Percentiles rank a stretch among this genome's conserved stretches.
Evolutionary conservation across 2,113 vertebrate species (phyloP).

Genomic region (Gracilinanus agilis): DNA sequence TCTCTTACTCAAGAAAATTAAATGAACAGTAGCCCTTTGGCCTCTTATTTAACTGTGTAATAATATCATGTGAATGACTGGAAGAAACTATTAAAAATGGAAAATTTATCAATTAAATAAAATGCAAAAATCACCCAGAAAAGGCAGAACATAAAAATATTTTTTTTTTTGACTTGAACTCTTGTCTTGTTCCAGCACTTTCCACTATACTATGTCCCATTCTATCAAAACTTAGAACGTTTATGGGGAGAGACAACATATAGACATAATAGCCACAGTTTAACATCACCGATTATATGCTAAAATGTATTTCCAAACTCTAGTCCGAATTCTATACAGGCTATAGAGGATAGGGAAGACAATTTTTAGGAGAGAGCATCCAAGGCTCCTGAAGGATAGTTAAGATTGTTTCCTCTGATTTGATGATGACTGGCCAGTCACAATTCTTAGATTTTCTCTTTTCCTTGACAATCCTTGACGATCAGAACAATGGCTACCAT

Average conservation of each 20-base stretch:
- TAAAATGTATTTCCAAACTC: not conserved
- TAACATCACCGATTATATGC: not conserved
- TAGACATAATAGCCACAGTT: not conserved
- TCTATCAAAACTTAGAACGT: not conserved
- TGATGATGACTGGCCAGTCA: not conserved
- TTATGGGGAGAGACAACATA: not conserved
- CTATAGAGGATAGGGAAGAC: not conserved
- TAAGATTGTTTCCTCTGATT: not conserved
- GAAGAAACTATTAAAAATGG: constrained; percentile 20
- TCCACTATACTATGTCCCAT: not conserved
- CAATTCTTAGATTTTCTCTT: not conserved
- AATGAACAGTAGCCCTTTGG: accelerated
- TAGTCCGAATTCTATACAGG: not conserved
- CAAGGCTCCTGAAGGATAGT: not conserved
- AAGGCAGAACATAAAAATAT: not conserved
- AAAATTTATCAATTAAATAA: not conserved
- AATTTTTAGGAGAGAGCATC: not conserved
- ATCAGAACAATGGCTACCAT: not conserved
- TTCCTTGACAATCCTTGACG: not conserved
- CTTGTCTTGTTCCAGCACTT: not conserved
- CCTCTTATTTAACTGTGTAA: constrained; percentile 1
- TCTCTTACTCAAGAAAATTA: not conserved
- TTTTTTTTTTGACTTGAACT: not conserved
- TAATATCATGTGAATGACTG: not conserved
- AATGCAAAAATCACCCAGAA: not conserved